Evolutionary conservation across 2,888 invertebrate species (phyloP).

Genomic region (Papilio elwesi): DNA sequence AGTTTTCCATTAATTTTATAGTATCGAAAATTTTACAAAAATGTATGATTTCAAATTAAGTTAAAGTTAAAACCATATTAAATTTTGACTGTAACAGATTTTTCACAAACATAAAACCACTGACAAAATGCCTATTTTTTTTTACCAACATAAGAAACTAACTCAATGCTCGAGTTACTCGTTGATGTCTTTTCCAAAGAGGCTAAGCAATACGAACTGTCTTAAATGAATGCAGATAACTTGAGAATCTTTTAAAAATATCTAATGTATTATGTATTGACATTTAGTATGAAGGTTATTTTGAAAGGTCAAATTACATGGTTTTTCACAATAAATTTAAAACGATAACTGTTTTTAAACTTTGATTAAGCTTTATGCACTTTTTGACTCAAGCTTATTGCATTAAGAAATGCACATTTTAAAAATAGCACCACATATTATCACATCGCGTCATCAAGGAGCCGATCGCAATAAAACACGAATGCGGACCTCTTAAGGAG

Average conservation of each 20-base stretch:
- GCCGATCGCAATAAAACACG: conserved; percentile 32
- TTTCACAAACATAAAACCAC: too few species aligned
- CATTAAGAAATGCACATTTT: background rate
- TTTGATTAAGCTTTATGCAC: background rate
- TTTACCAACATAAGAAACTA: background rate
- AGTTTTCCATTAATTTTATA: too few species aligned
- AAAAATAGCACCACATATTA: conserved; percentile 28
- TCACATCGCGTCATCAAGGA: conserved; percentile 32
- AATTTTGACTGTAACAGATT: too few species aligned
- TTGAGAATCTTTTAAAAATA: too few species aligned
- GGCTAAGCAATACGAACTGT: conserved; percentile 26
- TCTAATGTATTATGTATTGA: background rate
- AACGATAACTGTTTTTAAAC: background rate
- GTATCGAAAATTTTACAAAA: too few species aligned
- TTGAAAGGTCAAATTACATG: background rate
- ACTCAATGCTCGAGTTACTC: conserved; percentile 44
- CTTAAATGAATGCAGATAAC: background rate
- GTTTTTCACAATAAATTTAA: background rate
- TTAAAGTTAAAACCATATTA: background rate
- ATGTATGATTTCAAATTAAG: background rate
- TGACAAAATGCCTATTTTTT: background rate
- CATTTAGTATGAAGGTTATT: background rate
- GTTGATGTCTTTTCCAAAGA: conserved; percentile 75
- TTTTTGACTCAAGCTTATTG: background rate
- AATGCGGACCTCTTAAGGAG: conserved; percentile 29